Conservation (phyloP, 2,113 vertebrate species). For the Nothobranchius furzeri region DNA sequence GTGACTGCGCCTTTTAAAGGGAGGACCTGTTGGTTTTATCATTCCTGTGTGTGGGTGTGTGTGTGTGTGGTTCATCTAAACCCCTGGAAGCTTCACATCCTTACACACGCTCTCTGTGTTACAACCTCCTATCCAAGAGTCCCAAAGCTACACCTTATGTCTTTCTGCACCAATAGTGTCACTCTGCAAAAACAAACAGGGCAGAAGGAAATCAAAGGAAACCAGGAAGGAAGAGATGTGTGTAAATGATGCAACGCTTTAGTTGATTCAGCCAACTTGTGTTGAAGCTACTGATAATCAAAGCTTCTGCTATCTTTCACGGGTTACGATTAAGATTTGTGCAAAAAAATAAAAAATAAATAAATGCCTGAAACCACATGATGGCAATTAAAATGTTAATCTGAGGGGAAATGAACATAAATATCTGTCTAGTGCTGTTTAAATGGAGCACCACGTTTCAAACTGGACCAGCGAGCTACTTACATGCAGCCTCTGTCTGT, state of each 20-base stretch:
- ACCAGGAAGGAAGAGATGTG: not conserved
- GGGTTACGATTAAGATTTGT: conserved; percentile 8
- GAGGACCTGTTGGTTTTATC: conserved; percentile 33
- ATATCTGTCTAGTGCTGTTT: no score
- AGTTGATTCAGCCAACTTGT: conserved; percentile 36
- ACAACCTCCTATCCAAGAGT: conserved; percentile 37
- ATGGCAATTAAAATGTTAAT: not conserved
- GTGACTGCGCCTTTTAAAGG: not conserved
- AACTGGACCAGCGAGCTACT: no score
- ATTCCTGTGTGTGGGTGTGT: conserved; percentile 10
- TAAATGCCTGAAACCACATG: conserved; percentile 1
- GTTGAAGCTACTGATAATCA: conserved; percentile 10
- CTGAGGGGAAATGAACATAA: not conserved
- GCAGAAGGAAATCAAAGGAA: conserved; percentile 10
- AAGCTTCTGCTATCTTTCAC: not conserved
- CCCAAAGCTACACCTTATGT: conserved; percentile 1
- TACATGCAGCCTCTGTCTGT: no score
- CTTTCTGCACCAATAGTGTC: conserved; percentile 16
- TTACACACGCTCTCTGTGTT: conserved; percentile 13
- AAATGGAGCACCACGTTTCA: not conserved
- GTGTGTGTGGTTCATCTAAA: conserved; percentile 4
- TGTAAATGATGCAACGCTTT: conserved; percentile 1
- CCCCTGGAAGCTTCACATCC: not conserved
- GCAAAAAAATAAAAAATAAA: conserved; percentile 8
- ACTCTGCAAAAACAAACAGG: conserved; percentile 25